Base-by-base conservation (phyloP, 2,888 invertebrate species). In the Tuta absoluta region DNA sequence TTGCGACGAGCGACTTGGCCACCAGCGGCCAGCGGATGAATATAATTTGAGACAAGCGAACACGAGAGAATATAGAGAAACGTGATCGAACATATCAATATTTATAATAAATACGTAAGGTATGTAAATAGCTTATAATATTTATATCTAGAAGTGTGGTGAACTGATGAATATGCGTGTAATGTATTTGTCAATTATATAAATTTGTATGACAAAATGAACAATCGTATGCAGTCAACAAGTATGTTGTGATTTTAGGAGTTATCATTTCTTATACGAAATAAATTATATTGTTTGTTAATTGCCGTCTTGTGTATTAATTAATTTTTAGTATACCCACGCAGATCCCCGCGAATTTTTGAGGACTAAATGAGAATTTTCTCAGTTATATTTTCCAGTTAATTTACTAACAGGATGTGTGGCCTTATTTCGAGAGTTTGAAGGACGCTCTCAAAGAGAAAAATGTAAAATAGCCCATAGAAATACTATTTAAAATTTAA, bases 201-300 rank as follows among this genome's bases (percentile, higher is more conserved):
- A 63, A 56, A 71, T 68, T 70, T 75, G 69, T 59, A 59, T 60
- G 60, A 45, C 60, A 60, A 56, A 59, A 4, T 45, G 24, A 71
- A 73, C 70, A 72, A 69, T 73, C 69, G 72, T 73, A 71, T 71
- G 79, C 77, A 79, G 76, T 78, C 76, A 77, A 74, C 72, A 72
- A 78, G 76, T 75, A 80, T 78, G 82, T 86, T 86, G 85, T 85
- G 82, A 86, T 83, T 85, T 80, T 79, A 79, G 81, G 75, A 72
- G 77, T 81, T 81, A 74, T 75, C 60, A 73, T 72, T 72, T 75
- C 70, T 71, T 75, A 73, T 73, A 79, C 68, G 73, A 79, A 86
- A 85, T 86, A 86, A 84, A 86, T 78, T 86, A 83, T 84, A 83
- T 85, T 82, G 83, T 89, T 89, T 86, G 87, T 86, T 87, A 79